Percentiles rank a stretch among this genome's conserved stretches.
Conservation (phyloP, 2,797 vertebrate genomes). For the Anas flavirostris region DNA sequence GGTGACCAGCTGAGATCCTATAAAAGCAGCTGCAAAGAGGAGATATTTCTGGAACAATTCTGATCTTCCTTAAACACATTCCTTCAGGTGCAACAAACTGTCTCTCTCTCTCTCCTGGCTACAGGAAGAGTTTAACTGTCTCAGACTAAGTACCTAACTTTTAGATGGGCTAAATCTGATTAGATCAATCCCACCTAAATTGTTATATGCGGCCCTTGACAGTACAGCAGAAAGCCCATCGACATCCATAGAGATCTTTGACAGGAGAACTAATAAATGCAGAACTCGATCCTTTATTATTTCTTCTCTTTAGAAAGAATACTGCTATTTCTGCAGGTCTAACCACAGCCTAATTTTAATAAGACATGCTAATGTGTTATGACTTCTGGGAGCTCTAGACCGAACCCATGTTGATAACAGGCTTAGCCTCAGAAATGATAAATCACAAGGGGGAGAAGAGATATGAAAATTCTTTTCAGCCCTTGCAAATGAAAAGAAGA, state of each 20-base stretch:
- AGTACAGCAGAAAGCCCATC: background rate
- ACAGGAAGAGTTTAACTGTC: background rate
- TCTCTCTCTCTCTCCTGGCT: background rate
- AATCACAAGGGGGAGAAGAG: slow-evolving; percentile 74
- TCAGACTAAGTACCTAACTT: background rate
- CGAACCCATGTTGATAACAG: slow-evolving; percentile 77
- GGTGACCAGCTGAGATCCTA: background rate
- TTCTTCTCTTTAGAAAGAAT: slow-evolving; percentile 44
- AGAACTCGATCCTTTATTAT: slow-evolving; percentile 23
- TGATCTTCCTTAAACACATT: background rate
- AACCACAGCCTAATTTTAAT: slow-evolving; percentile 76
- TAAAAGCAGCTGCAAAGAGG: background rate
- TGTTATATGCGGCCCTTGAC: background rate
- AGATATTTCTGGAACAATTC: background rate
- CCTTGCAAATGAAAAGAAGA: slow-evolving; percentile 79
- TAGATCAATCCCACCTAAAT: slow-evolving; percentile 39
- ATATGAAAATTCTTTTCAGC: slow-evolving; percentile 79
- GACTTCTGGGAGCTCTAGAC: slow-evolving; percentile 75
- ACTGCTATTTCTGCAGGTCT: slow-evolving; percentile 46
- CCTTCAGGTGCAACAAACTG: background rate
- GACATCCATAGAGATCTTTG: slow-evolving; percentile 5
- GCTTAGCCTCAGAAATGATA: slow-evolving; percentile 77
- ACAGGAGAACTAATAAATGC: slow-evolving; percentile 37
- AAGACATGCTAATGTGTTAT: slow-evolving; percentile 77
- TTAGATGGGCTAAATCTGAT: background rate